A percentile compares a stretch with the other conserved stretches of the same genome.
Evolutionary conservation across 1,140 invertebrate genomes (phyloP).

Genomic region (Zeugodacus cucurbitae): DNA sequence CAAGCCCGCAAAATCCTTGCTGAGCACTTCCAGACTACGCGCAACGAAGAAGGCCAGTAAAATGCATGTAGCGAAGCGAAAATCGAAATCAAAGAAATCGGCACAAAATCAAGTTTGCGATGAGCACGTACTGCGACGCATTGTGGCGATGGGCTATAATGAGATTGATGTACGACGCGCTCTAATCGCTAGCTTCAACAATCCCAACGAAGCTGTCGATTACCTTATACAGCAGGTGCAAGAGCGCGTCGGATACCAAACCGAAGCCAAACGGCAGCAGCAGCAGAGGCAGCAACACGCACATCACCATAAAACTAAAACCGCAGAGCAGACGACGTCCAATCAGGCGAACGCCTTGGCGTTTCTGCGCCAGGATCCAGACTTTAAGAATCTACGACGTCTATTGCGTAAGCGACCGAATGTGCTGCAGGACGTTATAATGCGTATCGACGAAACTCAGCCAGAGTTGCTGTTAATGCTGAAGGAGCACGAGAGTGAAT

Average conservation of each 20-base stretch:
- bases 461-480: conserved; percentile 49
- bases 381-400: conserved; percentile 49
- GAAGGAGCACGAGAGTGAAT: conserved; percentile 51
- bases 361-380: conserved; percentile 46
- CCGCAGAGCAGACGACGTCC: neutral
- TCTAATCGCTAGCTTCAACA: conserved; percentile 57
- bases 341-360: conserved; percentile 26
- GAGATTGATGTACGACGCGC: conserved; percentile 56
- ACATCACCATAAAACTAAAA: neutral
- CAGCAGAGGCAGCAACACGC: neutral
- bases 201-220: conserved; percentile 61
- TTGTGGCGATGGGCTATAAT: conserved; percentile 56
- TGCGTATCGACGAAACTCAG: conserved; percentile 48
- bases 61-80: neutral
- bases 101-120: conserved; percentile 32
- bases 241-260: neutral
- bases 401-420: conserved; percentile 53
- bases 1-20: neutral
- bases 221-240: conserved; percentile 50
- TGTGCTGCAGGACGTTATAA: conserved; percentile 47
- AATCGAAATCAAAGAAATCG: neutral
- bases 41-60: neutral
- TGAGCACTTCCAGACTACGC: neutral
- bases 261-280: neutral
- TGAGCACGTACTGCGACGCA: conserved; percentile 50